These are phyloP conservation scores for Ceratina japonica DNA, from an alignment of 1,140 invertebrate species.

Conservation along the genomic window DNA sequence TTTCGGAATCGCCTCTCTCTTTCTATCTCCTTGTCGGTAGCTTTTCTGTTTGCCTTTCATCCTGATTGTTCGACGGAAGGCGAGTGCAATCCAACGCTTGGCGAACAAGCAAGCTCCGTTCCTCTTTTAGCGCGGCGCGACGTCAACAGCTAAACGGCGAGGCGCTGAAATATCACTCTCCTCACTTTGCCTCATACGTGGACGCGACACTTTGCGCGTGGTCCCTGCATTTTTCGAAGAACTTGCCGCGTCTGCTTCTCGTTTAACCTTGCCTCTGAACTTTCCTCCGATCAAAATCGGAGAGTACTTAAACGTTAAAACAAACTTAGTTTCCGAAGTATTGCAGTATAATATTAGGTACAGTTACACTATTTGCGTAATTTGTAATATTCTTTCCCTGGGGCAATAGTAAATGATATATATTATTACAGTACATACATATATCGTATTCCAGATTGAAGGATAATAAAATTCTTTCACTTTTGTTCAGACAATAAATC, in stretches of 20 bases:
- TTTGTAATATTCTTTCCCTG: no score
- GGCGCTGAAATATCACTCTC: constrained; percentile 54
- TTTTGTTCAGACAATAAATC: not conserved
- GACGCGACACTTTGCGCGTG: constrained; percentile 36
- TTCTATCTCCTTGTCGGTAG: not conserved
- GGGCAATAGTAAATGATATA: no score
- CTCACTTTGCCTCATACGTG: constrained; percentile 6
- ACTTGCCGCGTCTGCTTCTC: not conserved
- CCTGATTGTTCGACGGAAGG: constrained; percentile 45
- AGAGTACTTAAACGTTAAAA: no score
- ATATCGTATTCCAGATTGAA: not conserved
- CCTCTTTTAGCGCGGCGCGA: constrained; percentile 45
- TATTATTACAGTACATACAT: no score
- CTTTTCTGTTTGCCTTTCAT: constrained; percentile 26
- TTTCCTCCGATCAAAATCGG: no score
- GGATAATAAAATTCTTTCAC: not conserved
- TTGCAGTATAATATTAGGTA: not conserved
- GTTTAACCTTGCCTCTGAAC: not conserved
- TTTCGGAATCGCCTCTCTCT: constrained; percentile 47
- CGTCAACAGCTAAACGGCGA: constrained; percentile 38
- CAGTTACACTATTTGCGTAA: no score
- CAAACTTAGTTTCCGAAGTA: not conserved
- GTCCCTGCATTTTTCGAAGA: constrained; percentile 27
- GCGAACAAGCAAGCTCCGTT: constrained; percentile 44
- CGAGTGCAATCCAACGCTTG: constrained; percentile 57